phyloP scores from a whole-genome alignment of 2,888 invertebrate species.

The Lithosia quadra region DNA sequence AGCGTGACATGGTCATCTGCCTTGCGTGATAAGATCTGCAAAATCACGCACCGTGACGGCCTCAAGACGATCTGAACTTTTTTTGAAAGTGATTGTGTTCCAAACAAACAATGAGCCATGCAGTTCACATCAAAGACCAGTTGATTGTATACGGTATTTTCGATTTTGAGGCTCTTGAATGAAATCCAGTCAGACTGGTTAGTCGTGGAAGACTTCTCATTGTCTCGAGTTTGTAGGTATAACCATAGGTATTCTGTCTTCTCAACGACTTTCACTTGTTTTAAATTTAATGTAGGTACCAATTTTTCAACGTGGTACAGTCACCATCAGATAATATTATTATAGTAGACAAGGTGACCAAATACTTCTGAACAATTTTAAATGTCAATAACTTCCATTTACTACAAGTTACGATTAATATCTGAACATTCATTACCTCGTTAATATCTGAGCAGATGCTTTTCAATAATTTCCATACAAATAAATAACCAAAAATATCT shows the following conservation, averaged over 20 bases:
- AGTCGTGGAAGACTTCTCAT: neutral
- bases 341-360: too few relatives aligned
- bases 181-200: neutral
- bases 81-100: neutral
- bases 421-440: too few relatives aligned
- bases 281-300: conserved; percentile 6
- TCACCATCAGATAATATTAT: neutral
- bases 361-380: too few relatives aligned
- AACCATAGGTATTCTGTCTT: neutral
- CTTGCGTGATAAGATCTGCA: neutral
- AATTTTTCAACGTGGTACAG: neutral
- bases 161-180: neutral
- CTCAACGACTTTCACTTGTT: conserved; percentile 16
- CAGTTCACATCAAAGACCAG: neutral
- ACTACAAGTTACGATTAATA: too few relatives aligned
- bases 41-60: neutral
- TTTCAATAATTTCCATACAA: too few relatives aligned
- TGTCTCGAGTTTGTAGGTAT: neutral
- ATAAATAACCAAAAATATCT: too few relatives aligned
- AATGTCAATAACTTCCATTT: too few relatives aligned
- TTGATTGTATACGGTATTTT: neutral
- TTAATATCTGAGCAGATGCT: too few relatives aligned
- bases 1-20: too few relatives aligned
- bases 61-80: too few relatives aligned
- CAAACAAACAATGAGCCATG: neutral